Evolutionary conservation across 2,113 vertebrate genomes (phyloP), one percentile per base, ranked within the genome.

Genomic region (Atractosteus spatula): DNA sequence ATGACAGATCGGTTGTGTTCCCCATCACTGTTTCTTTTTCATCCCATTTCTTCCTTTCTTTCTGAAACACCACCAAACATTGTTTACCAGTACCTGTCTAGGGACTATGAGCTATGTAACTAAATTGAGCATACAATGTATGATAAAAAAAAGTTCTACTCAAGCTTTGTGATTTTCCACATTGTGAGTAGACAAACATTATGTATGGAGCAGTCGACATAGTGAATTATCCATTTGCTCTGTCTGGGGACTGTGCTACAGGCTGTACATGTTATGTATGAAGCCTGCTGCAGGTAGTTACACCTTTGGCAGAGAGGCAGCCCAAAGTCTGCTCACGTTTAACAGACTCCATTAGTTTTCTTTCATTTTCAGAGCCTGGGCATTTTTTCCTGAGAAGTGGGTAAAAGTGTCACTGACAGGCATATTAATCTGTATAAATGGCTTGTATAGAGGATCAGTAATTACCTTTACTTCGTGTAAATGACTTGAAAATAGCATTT

Each of bases 391-490:
- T 45, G 66, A 41, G 70, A 62, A 73, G 17, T 3, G 41, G 2
- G 10, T 3, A 66, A 72, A 59, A 29, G 0, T 42, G 55, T n/a
- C 3, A 29, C 67, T 75, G 81, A 75, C 69, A 74, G 70, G 61
- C 57, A 54, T 73, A 74, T 71, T 82, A 76, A 84, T 83, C 73
- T 75, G 70, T 66, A 74, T 63, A 80, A 85, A 82, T 77, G 62
- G 77, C 73, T 79, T 56, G 29, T 55, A 54, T 68, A 75, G 61
- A 45, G 63, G 67, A 7, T 42, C 41, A 56, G 56, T 79, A 82
- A 83, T 81, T 81, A 69, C 77, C 77, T 83, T 78, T 67, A 84
- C 81, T 83, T 80, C 55, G 7, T 72, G 65, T 76, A 83, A 83
- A 83, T 74, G 56, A 67, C 73, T 72, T 74, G 66, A 79, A 76